Percentiles rank a stretch among this genome's conserved stretches.
phyloP scores from a whole-genome alignment of 2,797 vertebrate species.

The Sebastolobus alascanus region DNA sequence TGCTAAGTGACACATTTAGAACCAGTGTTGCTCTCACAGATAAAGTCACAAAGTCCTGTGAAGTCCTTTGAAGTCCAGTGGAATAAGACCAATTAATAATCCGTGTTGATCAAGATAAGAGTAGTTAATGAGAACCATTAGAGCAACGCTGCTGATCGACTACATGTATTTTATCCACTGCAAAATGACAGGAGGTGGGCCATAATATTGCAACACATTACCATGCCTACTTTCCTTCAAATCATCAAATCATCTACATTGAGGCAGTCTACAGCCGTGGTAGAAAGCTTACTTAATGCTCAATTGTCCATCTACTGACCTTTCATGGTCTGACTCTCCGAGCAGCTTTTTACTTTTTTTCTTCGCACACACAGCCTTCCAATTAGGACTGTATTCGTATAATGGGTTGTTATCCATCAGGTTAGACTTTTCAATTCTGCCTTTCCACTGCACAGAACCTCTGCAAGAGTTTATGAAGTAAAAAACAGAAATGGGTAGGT shows the following conservation, averaged over 20 bases:
- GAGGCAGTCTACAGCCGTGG: not conserved
- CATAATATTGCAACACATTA: not conserved
- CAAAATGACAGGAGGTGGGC: not conserved
- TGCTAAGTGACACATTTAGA: not conserved
- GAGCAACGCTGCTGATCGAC: slow-evolving; percentile 23
- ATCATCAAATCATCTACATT: slow-evolving; percentile 2
- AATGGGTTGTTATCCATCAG: slow-evolving; percentile 10
- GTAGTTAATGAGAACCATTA: slow-evolving; percentile 29
- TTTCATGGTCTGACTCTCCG: not conserved
- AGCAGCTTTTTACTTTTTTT: slow-evolving; percentile 23
- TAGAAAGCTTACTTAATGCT: not conserved
- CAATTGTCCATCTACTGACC: not conserved
- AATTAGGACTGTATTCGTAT: slow-evolving; percentile 13
- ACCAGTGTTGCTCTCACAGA: not conserved
- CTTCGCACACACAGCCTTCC: not conserved
- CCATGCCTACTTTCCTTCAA: not conserved
- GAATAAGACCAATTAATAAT: slow-evolving; percentile 45
- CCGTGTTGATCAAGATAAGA: slow-evolving; percentile 38
- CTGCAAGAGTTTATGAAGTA: slow-evolving; percentile 1
- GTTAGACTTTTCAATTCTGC: not conserved
- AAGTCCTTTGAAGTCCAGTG: slow-evolving; percentile 8
- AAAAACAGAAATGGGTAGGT: not conserved
- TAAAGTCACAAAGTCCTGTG: slow-evolving; percentile 6
- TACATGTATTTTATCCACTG: slow-evolving; percentile 18
- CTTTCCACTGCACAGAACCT: not conserved